Evolutionary conservation across 2,888 invertebrate species (phyloP).

Genomic region (Amphipoea oculea): DNA sequence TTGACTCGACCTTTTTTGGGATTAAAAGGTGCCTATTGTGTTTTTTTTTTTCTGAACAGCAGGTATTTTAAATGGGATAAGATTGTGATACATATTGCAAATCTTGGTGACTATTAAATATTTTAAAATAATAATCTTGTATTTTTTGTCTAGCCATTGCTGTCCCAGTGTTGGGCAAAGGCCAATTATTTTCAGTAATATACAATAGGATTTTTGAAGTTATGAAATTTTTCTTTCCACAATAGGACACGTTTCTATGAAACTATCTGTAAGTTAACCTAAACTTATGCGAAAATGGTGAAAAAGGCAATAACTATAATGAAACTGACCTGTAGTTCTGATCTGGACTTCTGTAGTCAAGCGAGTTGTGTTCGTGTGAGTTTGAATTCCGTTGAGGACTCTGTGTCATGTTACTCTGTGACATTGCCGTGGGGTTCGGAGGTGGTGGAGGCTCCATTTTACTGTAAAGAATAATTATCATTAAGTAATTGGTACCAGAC

Average conservation of each 20-base stretch:
- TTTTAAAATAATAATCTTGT: not conserved
- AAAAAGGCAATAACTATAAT: not conserved
- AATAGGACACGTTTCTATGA: not conserved
- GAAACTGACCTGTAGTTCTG: constrained; percentile 80
- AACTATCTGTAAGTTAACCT: not conserved
- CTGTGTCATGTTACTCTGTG: constrained; percentile 74
- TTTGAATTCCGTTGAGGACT: constrained; percentile 86
- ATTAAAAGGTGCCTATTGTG: constrained; percentile 42
- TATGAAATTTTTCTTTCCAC: not conserved
- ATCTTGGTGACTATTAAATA: constrained; percentile 6
- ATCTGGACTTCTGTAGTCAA: constrained; percentile 83
- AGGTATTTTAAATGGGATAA: constrained; percentile 34
- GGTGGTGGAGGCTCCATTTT: constrained; percentile 88
- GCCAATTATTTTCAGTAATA: not conserved
- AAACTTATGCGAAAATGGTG: not conserved
- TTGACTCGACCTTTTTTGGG: constrained; percentile 47
- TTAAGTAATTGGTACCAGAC: not conserved
- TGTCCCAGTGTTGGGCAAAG: not conserved
- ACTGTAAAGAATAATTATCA: constrained; percentile 64
- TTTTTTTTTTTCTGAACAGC: constrained; percentile 26
- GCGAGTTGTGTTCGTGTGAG: constrained; percentile 86
- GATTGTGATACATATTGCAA: constrained; percentile 16
- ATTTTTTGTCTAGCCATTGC: not conserved
- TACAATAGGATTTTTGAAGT: not conserved
- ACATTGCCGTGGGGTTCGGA: constrained; percentile 82